A percentile compares a stretch with the other conserved stretches of the same genome.
These are phyloP conservation scores for Zaprionus ghesquierei DNA, from an alignment of 1,140 invertebrate genomes.

Conservation along the genomic window DNA sequence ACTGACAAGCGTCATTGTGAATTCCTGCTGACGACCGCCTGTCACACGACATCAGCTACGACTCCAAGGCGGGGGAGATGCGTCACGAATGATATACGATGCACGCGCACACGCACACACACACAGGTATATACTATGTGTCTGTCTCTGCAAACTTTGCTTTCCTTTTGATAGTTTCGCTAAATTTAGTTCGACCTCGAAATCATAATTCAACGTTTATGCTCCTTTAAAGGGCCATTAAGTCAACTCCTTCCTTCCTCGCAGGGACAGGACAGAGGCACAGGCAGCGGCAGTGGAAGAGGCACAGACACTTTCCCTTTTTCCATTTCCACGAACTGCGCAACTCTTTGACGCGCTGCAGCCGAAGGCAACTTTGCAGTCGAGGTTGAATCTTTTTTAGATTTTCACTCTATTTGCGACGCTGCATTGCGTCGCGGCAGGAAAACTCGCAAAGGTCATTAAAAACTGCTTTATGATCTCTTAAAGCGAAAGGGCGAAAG, in stretches of 20 bases:
- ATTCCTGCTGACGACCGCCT: conserved; percentile 49
- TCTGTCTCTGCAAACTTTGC: conserved; percentile 4
- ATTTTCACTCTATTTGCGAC: conserved; percentile 76
- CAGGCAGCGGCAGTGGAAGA: not conserved
- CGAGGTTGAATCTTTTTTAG: conserved; percentile 47
- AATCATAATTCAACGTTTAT: conserved; percentile 72
- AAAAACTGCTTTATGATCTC: conserved; percentile 74
- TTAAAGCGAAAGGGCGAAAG: conserved; percentile 72
- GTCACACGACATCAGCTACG: conserved; percentile 28
- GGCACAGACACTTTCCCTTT: conserved; percentile 59
- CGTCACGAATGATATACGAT: conserved; percentile 52
- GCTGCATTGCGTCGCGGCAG: not conserved
- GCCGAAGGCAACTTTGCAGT: conserved; percentile 6
- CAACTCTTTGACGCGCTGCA: conserved; percentile 68
- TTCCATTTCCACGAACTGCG: conserved; percentile 71
- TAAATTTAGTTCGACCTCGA: conserved; percentile 57
- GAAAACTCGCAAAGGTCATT: conserved; percentile 44
- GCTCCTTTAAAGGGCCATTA: conserved; percentile 65
- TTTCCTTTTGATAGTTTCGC: conserved; percentile 27
- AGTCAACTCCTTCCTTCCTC: conserved; percentile 61
- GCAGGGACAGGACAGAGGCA: conserved; percentile 5
- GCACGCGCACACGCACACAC: not conserved
- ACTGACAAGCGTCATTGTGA: conserved; percentile 67
- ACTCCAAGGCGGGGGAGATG: conserved; percentile 37
- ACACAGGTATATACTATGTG: not conserved